These are phyloP conservation scores for Meda fulgida DNA, from an alignment of 2,797 vertebrate species.

Conservation along the genomic window DNA sequence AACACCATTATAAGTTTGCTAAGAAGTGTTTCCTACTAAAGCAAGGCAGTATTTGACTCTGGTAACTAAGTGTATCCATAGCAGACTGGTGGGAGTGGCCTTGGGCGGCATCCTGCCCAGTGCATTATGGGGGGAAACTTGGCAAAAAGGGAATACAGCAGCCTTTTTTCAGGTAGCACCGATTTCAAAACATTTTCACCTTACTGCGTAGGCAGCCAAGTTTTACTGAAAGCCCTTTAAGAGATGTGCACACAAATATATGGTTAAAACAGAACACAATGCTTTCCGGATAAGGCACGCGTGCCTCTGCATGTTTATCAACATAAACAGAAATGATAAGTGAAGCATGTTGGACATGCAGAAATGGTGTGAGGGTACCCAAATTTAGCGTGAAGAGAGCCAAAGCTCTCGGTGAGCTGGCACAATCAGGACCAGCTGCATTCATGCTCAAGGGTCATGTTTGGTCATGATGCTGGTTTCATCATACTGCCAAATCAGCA, in stretches of 20 bases:
- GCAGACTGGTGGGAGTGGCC: neutral
- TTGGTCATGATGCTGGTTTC: conserved; percentile 1
- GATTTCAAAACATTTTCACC: neutral
- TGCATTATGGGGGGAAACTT: neutral
- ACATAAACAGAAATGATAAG: neutral
- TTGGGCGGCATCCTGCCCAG: neutral
- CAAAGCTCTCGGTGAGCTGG: neutral
- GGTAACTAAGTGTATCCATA: neutral
- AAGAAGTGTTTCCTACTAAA: neutral
- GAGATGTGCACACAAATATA: neutral
- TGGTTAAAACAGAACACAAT: neutral
- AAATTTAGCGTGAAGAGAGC: conserved; percentile 13
- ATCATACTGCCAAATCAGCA: neutral
- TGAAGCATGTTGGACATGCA: conserved; percentile 2
- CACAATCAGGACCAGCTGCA: conserved; percentile 35
- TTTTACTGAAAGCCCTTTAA: neutral
- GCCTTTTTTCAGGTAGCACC: neutral
- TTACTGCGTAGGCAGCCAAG: too few relatives aligned
- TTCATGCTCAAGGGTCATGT: conserved; percentile 22
- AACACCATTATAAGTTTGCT: neutral
- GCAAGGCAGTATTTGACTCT: neutral
- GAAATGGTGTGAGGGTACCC: conserved; percentile 9
- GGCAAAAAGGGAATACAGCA: neutral
- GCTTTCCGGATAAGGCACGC: conserved; percentile 12
- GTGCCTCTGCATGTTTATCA: neutral